Evolutionary conservation across 2,888 invertebrate genomes (phyloP), one percentile per base, ranked within the genome.

Genomic region (Glaucopsyche alexis): DNA sequence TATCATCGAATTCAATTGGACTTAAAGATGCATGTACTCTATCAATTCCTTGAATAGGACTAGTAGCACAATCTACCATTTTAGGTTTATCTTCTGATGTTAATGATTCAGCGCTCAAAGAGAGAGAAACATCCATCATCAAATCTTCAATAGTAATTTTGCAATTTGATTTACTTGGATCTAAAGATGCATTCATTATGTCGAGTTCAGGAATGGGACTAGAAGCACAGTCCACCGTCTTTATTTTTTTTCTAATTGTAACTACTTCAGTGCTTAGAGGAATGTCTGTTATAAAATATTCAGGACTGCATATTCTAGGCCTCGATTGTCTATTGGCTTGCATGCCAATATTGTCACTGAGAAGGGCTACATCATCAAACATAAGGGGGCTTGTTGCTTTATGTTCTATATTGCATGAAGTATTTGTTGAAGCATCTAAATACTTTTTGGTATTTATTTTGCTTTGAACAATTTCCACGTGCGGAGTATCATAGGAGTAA

Each of bases 301-400:
- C 87, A 70, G 89, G 89, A 76, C 90, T 91, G 73, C 71, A 50
- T 60, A 42, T 19, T 16, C 38, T 60, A 16, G 9, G 50, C 14
- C n/a, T 50, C 0, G 71, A 11, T 49, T 16, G 11, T 60, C 8
- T 45, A 45, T 52, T 72, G 50, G n/a, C 38, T 42, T 45, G 11
- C 14, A 45, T 19, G 11, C 67, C 67, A 13, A 67, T 72, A 49
- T 52, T 64, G 13, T 75, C 73, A 69, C 69, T 66, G 49, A 74
- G 40, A 29, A 73, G 72, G 38, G 70, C 52, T 69, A 73, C 74
- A 72, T 75, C 74, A 69, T 78, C 76, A 66, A 79, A 79, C 29
- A 75, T 71, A n/a, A 77, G 69, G 19, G 80, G 80, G 76, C 80
- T 79, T 72, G 79, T 80, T 71, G 76, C 76, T n/a, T 75, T 64